A percentile compares a stretch with the other conserved stretches of the same genome.
Conservation (phyloP, 1,140 invertebrate species). For the Camponotus vicinus region DNA sequence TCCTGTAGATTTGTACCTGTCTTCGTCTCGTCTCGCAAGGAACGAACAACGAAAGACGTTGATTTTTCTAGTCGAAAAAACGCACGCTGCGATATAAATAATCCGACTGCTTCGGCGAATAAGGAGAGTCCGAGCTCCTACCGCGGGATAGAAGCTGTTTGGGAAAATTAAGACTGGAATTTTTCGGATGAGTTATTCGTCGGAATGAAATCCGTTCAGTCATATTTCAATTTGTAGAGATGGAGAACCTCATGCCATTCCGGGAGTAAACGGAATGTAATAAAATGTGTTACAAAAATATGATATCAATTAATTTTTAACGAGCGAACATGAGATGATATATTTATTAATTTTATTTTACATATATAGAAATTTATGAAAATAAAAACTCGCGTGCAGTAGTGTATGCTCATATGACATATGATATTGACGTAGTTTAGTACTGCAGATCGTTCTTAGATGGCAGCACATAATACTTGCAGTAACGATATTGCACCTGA, state of each 20-base stretch:
- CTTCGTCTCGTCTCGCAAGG: slow-evolving; percentile 49
- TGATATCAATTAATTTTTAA: slow-evolving; percentile 26
- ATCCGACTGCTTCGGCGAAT: slow-evolving; percentile 25
- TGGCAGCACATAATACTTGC: slow-evolving; percentile 62
- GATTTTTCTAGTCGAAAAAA: slow-evolving; percentile 47
- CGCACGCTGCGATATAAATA: slow-evolving; percentile 60
- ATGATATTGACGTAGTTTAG: neutral
- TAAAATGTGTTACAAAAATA: neutral
- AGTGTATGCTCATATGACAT: neutral
- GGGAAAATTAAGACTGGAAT: slow-evolving; percentile 55
- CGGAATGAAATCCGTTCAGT: neutral
- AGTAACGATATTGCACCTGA: neutral
- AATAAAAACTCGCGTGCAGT: neutral
- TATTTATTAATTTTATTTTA: neutral
- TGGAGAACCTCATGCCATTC: slow-evolving; percentile 24
- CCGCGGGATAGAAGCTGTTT: slow-evolving; percentile 18
- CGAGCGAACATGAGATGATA: neutral
- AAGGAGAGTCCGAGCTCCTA: neutral
- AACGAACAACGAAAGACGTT: slow-evolving; percentile 55
- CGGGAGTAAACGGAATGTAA: neutral
- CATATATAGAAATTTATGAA: neutral
- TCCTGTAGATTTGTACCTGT: slow-evolving; percentile 59
- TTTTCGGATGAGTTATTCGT: slow-evolving; percentile 33
- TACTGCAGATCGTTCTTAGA: slow-evolving; percentile 38
- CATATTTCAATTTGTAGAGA: slow-evolving; percentile 45